phyloP scores from a whole-genome alignment of 64 coral and sea anemone species.

The Stylophora pistillata region DNA sequence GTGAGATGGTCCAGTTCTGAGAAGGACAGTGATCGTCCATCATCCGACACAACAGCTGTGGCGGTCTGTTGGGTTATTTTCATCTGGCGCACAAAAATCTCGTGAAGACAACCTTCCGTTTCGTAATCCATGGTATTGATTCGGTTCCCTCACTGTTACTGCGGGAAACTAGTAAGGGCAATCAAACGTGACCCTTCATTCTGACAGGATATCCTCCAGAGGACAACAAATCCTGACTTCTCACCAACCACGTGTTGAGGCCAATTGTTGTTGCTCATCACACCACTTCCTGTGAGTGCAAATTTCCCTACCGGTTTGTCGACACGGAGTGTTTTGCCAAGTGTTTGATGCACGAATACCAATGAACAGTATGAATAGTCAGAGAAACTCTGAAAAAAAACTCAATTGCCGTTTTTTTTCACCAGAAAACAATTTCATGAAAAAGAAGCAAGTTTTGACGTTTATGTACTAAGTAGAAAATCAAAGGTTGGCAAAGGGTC shows the following conservation, averaged over 20 bases:
- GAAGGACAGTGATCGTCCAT: constrained; percentile 81
- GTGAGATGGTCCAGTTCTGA: constrained; percentile 68
- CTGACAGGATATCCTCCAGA: background rate
- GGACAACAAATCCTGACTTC: background rate
- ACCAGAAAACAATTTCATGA: too few relatives aligned
- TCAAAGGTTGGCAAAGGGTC: too few relatives aligned
- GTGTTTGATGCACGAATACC: too few relatives aligned
- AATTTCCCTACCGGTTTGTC: background rate
- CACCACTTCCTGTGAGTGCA: background rate
- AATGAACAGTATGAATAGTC: too few relatives aligned
- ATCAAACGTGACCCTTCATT: background rate
- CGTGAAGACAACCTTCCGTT: constrained; percentile 75
- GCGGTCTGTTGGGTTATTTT: constrained; percentile 54
- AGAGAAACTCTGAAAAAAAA: too few relatives aligned
- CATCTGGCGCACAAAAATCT: constrained; percentile 82
- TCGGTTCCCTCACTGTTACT: background rate
- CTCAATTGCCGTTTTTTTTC: too few relatives aligned
- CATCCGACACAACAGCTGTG: constrained; percentile 72
- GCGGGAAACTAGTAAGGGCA: background rate
- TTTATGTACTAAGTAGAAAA: too few relatives aligned
- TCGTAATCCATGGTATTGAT: constrained; percentile 72
- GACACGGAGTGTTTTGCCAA: background rate
- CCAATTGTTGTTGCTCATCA: background rate
- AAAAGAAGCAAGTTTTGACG: too few relatives aligned
- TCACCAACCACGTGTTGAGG: constrained; percentile 5